Conservation (phyloP, 1,140 invertebrate genomes). For the Drosophila parabipectinata region DNA sequence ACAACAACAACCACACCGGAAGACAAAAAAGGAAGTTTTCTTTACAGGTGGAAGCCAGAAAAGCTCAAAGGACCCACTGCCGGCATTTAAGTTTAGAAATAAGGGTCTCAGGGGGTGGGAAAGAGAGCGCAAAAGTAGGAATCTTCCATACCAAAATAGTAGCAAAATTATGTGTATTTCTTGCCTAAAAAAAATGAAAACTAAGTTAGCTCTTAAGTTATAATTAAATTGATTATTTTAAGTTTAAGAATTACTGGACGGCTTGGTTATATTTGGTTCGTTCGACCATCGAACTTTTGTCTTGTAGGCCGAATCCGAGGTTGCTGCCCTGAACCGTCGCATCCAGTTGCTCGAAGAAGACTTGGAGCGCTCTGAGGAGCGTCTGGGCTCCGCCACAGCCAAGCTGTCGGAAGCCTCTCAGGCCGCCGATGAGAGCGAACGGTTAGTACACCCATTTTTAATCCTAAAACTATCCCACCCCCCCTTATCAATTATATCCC, state of each 20-base stretch:
- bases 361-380: conserved; percentile 98
- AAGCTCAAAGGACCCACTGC: conserved; percentile 36
- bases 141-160: conserved; percentile 48
- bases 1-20: conserved; percentile 22
- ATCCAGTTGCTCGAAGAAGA: conserved; percentile 99
- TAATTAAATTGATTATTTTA: conserved; percentile 11
- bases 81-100: conserved; percentile 39
- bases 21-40: conserved; percentile 36
- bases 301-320: conserved; percentile 98
- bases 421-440: conserved; percentile 99
- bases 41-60: conserved; percentile 60
- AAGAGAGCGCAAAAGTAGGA: conserved; percentile 48
- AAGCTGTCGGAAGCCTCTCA: conserved; percentile 99
- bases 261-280: conserved; percentile 49
- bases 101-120: neutral
- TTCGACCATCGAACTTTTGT: conserved; percentile 59
- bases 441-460: conserved; percentile 88
- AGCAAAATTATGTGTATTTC: conserved; percentile 56
- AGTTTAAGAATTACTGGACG: conserved; percentile 21
- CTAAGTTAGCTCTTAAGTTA: conserved; percentile 34
- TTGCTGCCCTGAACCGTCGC: conserved; percentile 98
- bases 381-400: conserved; percentile 97
- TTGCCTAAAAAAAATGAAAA: conserved; percentile 12
- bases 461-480: conserved; percentile 20
- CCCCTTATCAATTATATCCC: conserved; percentile 11